Conservation (phyloP, 1,140 invertebrate genomes). For the Drosophila tropicalis region DNA sequence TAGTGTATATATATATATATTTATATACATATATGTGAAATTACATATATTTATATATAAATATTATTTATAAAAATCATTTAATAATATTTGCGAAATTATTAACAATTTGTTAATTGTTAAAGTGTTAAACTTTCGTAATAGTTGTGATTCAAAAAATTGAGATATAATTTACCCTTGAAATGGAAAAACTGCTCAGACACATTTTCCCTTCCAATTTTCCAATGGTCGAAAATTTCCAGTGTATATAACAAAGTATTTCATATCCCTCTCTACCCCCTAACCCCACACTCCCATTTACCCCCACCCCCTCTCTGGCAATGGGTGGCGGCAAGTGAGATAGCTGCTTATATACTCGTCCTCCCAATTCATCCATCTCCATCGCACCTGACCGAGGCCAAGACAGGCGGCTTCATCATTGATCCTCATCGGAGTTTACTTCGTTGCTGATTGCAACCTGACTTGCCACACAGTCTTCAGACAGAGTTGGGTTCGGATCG, state of each 20-base stretch:
- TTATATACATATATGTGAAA: slow-evolving; percentile 17
- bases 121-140: background rate
- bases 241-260: slow-evolving; percentile 40
- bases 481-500: slow-evolving; percentile 80
- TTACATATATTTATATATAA: slow-evolving; percentile 24
- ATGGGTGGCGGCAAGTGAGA: slow-evolving; percentile 36
- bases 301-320: slow-evolving; percentile 16
- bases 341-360: slow-evolving; percentile 61
- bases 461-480: slow-evolving; percentile 78
- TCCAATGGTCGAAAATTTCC: slow-evolving; percentile 68
- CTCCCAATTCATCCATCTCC: slow-evolving; percentile 23
- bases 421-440: slow-evolving; percentile 65
- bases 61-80: background rate
- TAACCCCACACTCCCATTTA: background rate
- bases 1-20: slow-evolving; percentile 37
- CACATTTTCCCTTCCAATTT: slow-evolving; percentile 31
- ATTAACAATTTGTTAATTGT: background rate
- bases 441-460: slow-evolving; percentile 24
- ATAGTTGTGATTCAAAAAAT: background rate
- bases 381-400: slow-evolving; percentile 45
- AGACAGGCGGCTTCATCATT: slow-evolving; percentile 28
- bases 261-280: slow-evolving; percentile 23
- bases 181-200: slow-evolving; percentile 34
- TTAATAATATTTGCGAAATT: slow-evolving; percentile 29
- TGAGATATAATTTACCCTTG: slow-evolving; percentile 35